Conservation (phyloP, 2,113 vertebrate species). For the Andinoacara biseriatus region DNA sequence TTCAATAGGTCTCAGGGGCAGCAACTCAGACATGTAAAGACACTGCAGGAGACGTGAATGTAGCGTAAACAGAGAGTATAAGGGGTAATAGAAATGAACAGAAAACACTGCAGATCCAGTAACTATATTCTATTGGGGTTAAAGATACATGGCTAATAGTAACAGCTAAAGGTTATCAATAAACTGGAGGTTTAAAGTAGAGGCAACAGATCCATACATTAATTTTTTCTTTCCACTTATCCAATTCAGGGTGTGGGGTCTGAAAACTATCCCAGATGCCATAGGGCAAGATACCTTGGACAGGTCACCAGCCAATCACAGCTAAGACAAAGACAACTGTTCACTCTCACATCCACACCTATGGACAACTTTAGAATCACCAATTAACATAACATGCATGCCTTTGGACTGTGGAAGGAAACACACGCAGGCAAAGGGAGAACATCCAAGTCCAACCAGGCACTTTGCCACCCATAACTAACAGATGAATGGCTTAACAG, state of each 20-base stretch:
- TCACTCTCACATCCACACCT: not conserved
- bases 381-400: not conserved
- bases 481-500: not conserved
- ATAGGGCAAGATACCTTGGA: not conserved
- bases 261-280: too few species aligned
- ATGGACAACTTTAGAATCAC: not conserved
- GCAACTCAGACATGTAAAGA: slow-evolving; percentile 17
- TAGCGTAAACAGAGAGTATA: not conserved
- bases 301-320: not conserved
- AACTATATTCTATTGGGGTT: not conserved
- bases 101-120: not conserved
- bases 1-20: slow-evolving; percentile 24
- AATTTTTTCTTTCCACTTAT: not conserved
- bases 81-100: not conserved
- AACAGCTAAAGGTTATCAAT: not conserved
- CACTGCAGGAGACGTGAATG: not conserved
- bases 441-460: not conserved
- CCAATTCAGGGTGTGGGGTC: not conserved
- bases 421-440: not conserved
- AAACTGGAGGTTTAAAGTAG: slow-evolving; percentile 6
- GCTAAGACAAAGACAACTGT: not conserved
- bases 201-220: not conserved
- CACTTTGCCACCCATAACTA: not conserved
- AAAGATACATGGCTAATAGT: not conserved
- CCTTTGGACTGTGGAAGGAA: not conserved